These are phyloP conservation scores for Nasalis larvatus DNA, from an alignment of 2,113 vertebrate genomes.

Conservation along the genomic window DNA sequence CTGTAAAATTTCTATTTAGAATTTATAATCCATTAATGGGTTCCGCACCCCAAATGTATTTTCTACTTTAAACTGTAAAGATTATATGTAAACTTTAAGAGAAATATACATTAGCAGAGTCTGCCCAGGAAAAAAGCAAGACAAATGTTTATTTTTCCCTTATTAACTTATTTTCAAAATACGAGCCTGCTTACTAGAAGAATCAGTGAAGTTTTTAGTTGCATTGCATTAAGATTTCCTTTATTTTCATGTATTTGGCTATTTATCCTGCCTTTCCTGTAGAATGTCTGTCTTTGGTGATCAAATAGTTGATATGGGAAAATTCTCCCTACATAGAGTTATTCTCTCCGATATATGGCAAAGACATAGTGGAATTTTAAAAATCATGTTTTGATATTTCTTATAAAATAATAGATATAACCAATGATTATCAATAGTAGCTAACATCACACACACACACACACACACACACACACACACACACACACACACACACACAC, in stretches of 20 bases:
- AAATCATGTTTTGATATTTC: neutral
- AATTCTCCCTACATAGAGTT: neutral
- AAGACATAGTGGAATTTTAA: neutral
- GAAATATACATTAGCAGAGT: neutral
- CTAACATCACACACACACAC: neutral
- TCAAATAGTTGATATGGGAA: neutral
- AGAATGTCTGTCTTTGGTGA: neutral
- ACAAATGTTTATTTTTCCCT: neutral
- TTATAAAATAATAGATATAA: neutral
- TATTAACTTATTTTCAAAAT: neutral
- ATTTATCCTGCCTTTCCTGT: neutral
- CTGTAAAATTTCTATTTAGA: neutral
- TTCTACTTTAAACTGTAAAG: neutral
- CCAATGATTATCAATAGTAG: neutral
- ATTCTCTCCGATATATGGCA: neutral
- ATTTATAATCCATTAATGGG: neutral
- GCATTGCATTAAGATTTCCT: neutral
- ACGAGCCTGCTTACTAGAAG: neutral
- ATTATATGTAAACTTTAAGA: neutral
- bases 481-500: no score
- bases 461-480: neutral
- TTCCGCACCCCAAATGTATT: rapidly evolving
- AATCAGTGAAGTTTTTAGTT: neutral
- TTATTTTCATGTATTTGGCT: neutral
- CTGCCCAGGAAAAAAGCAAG: neutral